These are phyloP conservation scores for Dasyprocta punctata DNA, from an alignment of 2,113 vertebrate species.

Conservation along the genomic window DNA sequence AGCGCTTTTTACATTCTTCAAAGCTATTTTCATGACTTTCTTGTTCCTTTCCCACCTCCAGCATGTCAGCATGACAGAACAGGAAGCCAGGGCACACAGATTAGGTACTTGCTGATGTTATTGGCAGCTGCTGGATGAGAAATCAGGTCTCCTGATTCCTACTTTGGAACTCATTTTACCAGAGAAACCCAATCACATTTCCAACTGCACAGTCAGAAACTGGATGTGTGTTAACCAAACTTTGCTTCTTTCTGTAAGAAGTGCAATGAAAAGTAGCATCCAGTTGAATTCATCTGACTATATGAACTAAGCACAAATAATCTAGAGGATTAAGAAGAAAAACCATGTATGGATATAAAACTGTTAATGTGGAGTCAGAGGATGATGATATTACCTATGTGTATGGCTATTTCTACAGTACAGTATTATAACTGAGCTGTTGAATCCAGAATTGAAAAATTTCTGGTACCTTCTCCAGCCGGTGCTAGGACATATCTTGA, in stretches of 20 bases:
- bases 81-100: not conserved
- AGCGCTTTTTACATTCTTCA: conserved; percentile 41
- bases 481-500: conserved; percentile 91
- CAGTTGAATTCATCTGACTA: not conserved
- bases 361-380: not conserved
- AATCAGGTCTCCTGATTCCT: conserved; percentile 3
- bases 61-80: not conserved
- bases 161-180: conserved; percentile 44
- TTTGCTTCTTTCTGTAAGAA: not conserved
- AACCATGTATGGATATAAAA: not conserved
- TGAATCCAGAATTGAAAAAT: not conserved
- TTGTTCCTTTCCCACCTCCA: not conserved
- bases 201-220: not conserved
- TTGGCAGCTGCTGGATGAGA: not conserved
- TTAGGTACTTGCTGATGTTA: not conserved
- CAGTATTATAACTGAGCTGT: not conserved
- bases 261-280: not conserved
- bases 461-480: conserved; percentile 89
- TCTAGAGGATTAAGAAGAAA: not conserved
- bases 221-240: not conserved
- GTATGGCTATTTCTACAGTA: not conserved
- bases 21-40: not conserved
- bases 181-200: not conserved
- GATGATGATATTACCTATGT: not conserved
- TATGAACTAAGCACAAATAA: not conserved